A percentile compares a stretch with the other conserved stretches of the same genome.
These are phyloP conservation scores for Notocelia uddmanniana DNA, from an alignment of 2,888 invertebrate species.

Conservation along the genomic window DNA sequence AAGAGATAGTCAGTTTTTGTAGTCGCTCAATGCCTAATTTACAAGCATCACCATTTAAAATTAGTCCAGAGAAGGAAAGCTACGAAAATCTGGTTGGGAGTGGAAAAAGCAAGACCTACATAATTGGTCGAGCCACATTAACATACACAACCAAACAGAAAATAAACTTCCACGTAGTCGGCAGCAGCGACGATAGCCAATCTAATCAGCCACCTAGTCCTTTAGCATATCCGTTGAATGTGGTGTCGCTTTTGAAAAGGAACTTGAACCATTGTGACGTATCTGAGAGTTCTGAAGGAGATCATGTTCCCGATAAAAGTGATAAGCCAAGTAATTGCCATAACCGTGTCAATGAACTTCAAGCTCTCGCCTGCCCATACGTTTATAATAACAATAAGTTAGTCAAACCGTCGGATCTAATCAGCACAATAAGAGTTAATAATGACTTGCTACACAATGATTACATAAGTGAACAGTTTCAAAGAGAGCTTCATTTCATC, in stretches of 20 bases:
- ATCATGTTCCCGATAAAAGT: constrained; percentile 53
- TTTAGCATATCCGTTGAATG: constrained; percentile 71
- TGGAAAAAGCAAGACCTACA: constrained; percentile 66
- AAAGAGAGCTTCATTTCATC: constrained; percentile 79
- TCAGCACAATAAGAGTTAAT: constrained; percentile 75
- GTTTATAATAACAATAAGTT: constrained; percentile 67
- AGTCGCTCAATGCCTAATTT: constrained; percentile 66
- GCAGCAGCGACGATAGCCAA: constrained; percentile 59
- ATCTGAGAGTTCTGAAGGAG: constrained; percentile 46
- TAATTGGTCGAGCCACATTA: constrained; percentile 72
- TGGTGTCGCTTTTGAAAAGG: constrained; percentile 73
- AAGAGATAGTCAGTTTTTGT: constrained; percentile 56
- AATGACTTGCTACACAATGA: constrained; percentile 68
- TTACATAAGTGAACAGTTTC: constrained; percentile 77
- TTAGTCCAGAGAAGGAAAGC: constrained; percentile 55
- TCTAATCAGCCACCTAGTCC: constrained; percentile 64
- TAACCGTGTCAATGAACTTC: constrained; percentile 61
- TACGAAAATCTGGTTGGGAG: constrained; percentile 52
- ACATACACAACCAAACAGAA: constrained; percentile 77
- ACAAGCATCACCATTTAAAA: constrained; percentile 57
- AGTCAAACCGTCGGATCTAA: constrained; percentile 80
- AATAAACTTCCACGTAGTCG: constrained; percentile 74
- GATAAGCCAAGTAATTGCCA: constrained; percentile 51
- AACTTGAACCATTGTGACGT: constrained; percentile 59
- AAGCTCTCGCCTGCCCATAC: constrained; percentile 66